Base-by-base conservation (phyloP, 2,113 vertebrate species). In the Bombycilla garrulus region DNA sequence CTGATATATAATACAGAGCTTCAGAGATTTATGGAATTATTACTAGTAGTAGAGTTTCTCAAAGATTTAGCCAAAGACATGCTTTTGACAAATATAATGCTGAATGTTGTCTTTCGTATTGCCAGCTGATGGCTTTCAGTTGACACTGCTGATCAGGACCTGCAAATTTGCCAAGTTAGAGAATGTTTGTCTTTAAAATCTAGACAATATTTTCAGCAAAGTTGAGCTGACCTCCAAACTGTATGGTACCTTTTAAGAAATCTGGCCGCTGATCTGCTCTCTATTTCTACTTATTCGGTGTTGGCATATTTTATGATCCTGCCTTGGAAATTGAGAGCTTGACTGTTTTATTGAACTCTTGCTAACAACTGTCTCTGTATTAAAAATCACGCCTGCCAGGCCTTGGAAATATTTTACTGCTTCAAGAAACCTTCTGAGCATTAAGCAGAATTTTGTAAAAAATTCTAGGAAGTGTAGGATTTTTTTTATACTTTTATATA, bases 331-430 rank as follows among this genome's bases (percentile, higher is more conserved):
- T 72, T 5, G 77, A 91, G 91, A 81, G 17, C 60, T 78, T 65
- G 83, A 35, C 65, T 95, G 48, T 92, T 95, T 92, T 89, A 90
- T 84, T 72, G 73, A 93, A 67, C 57, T 87, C 31, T 79, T 57
- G 57, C 18, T 79, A 95, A 81, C 40, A 92, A 76, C 47, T 87
- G 57, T 4, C 28, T 81, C 26, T 45, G 22, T 81, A 76, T 81
- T 93, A 84, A 89, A 94, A 91, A 92, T 81, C 9, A 69, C 48
- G 26, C 44, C 69, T 84, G 25, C 23, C 73, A 94, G 10, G 5
- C 11, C 42, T 82, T 1, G 2, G 56, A 85, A 79, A 69, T 93
- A 72, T 62, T 90, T 92, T 72, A 85, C 21, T 76, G 29, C 69
- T 69, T 38, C 23, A 89, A 79, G 69, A 91, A 89, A 72, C 6